These are phyloP conservation scores for Centropristis striata DNA, from an alignment of 2,113 vertebrate species.

Conservation along the genomic window DNA sequence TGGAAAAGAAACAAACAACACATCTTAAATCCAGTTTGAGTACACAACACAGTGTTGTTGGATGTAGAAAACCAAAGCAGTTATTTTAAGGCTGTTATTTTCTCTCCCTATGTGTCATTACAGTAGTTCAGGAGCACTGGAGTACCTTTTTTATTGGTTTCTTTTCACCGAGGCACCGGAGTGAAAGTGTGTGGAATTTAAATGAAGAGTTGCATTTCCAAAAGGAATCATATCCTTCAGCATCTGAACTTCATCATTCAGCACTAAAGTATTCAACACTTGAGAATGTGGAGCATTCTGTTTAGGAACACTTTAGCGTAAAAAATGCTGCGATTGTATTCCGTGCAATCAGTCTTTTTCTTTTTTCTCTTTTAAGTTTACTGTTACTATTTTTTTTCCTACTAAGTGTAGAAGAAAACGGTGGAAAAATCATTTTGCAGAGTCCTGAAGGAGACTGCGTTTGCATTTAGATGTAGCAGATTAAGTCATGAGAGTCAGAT, in stretches of 20 bases:
- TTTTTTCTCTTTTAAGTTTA: slow-evolving; percentile 16
- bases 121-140: slow-evolving; percentile 36
- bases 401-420: slow-evolving; percentile 8
- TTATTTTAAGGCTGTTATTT: neutral
- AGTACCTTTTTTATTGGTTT: slow-evolving; percentile 46
- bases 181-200: slow-evolving; percentile 36
- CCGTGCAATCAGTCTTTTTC: slow-evolving; percentile 14
- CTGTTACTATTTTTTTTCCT: slow-evolving; percentile 13
- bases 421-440: neutral
- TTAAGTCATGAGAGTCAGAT: slow-evolving; percentile 46
- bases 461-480: slow-evolving; percentile 39
- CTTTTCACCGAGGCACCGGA: slow-evolving; percentile 21
- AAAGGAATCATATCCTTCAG: slow-evolving; percentile 32
- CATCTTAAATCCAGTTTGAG: neutral
- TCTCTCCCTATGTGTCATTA: neutral
- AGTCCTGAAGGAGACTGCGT: neutral
- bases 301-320: slow-evolving; percentile 11
- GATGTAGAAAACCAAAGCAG: slow-evolving; percentile 8
- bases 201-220: slow-evolving; percentile 46
- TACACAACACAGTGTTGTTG: neutral
- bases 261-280: slow-evolving; percentile 18
- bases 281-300: slow-evolving; percentile 15
- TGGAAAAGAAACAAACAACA: too few species aligned
- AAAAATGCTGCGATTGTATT: slow-evolving; percentile 30
- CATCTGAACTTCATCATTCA: slow-evolving; percentile 49